These are phyloP conservation scores for Anticlea derivata DNA, from an alignment of 2,888 invertebrate species.

Conservation along the genomic window DNA sequence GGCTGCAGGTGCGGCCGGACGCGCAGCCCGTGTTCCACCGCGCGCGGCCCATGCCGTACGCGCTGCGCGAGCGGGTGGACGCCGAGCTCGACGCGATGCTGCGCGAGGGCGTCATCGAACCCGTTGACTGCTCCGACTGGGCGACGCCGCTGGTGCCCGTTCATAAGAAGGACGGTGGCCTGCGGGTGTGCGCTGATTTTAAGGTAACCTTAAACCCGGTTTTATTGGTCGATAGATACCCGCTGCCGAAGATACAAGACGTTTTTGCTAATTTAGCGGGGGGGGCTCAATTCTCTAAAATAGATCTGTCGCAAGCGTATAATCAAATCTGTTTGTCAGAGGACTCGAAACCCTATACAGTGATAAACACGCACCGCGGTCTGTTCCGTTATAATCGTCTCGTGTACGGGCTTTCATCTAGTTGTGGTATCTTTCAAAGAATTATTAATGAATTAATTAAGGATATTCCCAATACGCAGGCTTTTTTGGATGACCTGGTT, in stretches of 20 bases:
- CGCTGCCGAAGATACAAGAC: constrained; percentile 32
- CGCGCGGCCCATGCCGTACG: constrained; percentile 30
- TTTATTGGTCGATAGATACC: constrained; percentile 30
- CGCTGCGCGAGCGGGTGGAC: constrained; percentile 12
- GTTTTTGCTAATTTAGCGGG: constrained; percentile 25
- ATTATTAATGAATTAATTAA: constrained; percentile 5
- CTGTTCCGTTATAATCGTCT: constrained; percentile 7
- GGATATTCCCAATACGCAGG: constrained; percentile 3
- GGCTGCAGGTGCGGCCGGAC: constrained; percentile 21
- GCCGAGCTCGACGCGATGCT: neutral
- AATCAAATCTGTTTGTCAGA: constrained; percentile 24
- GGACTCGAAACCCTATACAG: constrained; percentile 5
- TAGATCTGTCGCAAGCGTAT: constrained; percentile 34
- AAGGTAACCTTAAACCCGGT: constrained; percentile 25
- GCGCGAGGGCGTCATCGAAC: constrained; percentile 19
- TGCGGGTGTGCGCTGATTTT: constrained; percentile 3
- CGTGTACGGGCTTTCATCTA: neutral
- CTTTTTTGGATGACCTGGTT: constrained; percentile 23
- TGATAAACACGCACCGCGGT: neutral
- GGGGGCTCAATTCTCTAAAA: constrained; percentile 22
- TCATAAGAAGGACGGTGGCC: constrained; percentile 3
- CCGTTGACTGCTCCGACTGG: constrained; percentile 3
- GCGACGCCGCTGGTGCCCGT: constrained; percentile 7
- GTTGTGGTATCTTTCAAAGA: constrained; percentile 7
- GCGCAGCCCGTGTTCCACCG: constrained; percentile 35